Evolutionary conservation across 2,113 vertebrate species (phyloP).

Genomic region (Syrrhaptes paradoxus): DNA sequence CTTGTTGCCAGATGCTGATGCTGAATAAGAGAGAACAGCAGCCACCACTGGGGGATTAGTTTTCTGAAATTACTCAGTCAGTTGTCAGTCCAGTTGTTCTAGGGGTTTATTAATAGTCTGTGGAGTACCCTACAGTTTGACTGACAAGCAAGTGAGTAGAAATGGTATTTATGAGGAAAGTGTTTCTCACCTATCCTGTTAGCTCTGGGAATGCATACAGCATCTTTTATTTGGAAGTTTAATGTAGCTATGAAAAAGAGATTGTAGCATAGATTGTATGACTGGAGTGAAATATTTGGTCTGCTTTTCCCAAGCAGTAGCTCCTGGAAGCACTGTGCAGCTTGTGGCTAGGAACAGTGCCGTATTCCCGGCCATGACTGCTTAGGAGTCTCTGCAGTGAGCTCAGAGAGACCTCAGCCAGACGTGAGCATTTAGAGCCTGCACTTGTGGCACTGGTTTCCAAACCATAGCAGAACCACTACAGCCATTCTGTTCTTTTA

Average conservation of each 20-base stretch:
- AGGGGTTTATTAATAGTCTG: not conserved
- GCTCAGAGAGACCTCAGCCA: not conserved
- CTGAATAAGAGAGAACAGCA: not conserved
- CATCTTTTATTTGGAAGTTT: not conserved
- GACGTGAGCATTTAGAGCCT: not conserved
- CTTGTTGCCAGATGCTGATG: not conserved
- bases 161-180: not conserved
- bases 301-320: slow-evolving; percentile 20
- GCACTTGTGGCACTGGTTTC: not conserved
- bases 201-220: not conserved
- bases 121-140: not conserved
- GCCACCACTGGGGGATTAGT: not conserved
- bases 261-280: not conserved
- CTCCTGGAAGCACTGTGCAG: not conserved
- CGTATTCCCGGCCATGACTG: not conserved
- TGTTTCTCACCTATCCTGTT: not conserved
- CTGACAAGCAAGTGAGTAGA: not conserved
- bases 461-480: not conserved
- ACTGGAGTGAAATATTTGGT: not conserved
- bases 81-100: not conserved
- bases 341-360: slow-evolving; percentile 33
- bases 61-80: not conserved
- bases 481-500: not conserved
- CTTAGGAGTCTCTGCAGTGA: not conserved
- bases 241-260: not conserved